Percentiles rank a stretch among this genome's conserved stretches.
These are phyloP conservation scores for Craterocephalus amniculus DNA, from an alignment of 2,797 vertebrate genomes.

Conservation along the genomic window DNA sequence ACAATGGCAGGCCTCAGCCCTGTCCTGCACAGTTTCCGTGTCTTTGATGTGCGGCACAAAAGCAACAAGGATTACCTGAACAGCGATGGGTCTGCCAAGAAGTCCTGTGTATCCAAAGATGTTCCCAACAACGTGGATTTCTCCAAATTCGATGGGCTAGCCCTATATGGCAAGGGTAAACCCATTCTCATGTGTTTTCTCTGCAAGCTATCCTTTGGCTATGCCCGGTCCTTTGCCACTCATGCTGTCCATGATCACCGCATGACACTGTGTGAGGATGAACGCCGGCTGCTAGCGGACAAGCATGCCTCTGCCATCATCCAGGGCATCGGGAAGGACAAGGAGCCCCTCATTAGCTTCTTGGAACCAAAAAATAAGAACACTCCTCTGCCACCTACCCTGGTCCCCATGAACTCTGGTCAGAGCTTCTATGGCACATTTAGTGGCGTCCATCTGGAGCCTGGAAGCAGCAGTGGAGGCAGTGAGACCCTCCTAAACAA, in stretches of 20 bases:
- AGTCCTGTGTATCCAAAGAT: constrained; percentile 99
- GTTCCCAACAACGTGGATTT: constrained; percentile 99
- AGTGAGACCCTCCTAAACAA: constrained; percentile 86
- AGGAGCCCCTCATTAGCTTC: constrained; percentile 99
- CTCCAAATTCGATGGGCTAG: constrained; percentile 98
- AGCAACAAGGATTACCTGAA: constrained; percentile 99
- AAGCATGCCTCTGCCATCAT: constrained; percentile 99
- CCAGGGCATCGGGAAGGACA: constrained; percentile 99
- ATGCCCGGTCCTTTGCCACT: constrained; percentile 97
- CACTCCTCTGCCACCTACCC: constrained; percentile 90
- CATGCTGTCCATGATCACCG: constrained; percentile 99
- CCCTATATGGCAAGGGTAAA: constrained; percentile 99
- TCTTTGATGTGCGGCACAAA: constrained; percentile 99
- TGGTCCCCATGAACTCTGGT: constrained; percentile 94
- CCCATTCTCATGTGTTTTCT: constrained; percentile 99
- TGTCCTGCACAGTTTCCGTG: constrained; percentile 99
- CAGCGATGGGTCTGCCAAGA: constrained; percentile 99
- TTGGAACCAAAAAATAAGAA: constrained; percentile 99
- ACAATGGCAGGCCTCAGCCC: constrained; percentile 97
- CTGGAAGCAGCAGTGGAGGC: constrained; percentile 79
- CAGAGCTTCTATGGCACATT: constrained; percentile 99
- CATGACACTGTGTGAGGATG: constrained; percentile 98
- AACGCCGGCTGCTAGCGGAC: constrained; percentile 96
- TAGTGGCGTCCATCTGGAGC: constrained; percentile 97
- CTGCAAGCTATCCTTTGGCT: constrained; percentile 99